These are phyloP conservation scores for Capricornis sumatraensis DNA, from an alignment of 2,113 vertebrate species.

Conservation along the genomic window DNA sequence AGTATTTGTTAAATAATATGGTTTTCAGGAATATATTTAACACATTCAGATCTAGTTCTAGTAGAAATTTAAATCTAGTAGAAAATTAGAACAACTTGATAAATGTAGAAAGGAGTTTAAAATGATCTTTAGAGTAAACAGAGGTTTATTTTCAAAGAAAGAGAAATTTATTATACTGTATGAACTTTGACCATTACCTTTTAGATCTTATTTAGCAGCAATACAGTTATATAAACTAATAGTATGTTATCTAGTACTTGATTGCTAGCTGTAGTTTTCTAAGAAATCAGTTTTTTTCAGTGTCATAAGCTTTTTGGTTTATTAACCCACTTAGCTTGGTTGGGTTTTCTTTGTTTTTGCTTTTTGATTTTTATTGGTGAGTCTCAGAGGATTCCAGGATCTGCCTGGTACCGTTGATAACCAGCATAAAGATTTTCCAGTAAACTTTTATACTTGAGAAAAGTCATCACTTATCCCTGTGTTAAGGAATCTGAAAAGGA, in stretches of 20 bases:
- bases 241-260: neutral
- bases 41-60: neutral
- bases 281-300: neutral
- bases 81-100: slow-evolving; percentile 18
- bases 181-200: neutral
- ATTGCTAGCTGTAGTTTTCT: neutral
- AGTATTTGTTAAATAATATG: neutral
- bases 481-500: neutral
- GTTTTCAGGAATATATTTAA: slow-evolving; percentile 13
- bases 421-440: neutral
- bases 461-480: neutral
- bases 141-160: slow-evolving; percentile 10
- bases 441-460: neutral
- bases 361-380: neutral
- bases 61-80: neutral
- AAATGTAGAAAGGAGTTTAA: slow-evolving; percentile 23
- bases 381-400: neutral
- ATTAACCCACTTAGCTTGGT: neutral
- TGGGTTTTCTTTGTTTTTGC: neutral
- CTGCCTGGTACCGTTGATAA: neutral
- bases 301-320: neutral
- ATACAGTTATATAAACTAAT: neutral
- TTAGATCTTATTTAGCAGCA: neutral
- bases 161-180: neutral
- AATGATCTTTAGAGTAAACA: neutral